Conservation (phyloP, 2,888 invertebrate species). For the Tenthredo notha region DNA sequence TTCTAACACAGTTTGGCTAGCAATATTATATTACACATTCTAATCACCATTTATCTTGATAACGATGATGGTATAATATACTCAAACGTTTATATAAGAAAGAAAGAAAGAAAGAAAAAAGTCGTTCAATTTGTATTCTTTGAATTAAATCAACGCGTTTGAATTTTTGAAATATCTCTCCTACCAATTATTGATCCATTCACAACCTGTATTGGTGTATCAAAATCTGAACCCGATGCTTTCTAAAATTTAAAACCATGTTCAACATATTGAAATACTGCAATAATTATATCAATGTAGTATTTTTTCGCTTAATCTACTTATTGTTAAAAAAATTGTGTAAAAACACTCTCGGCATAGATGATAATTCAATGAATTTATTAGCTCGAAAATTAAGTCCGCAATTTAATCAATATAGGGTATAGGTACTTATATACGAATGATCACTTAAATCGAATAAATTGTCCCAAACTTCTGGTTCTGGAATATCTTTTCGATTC, state of each 20-base stretch:
- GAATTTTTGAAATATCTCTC: background rate
- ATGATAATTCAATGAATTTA: background rate
- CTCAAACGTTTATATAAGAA: background rate
- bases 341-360: constrained; percentile 9
- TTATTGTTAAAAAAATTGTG: constrained; percentile 6
- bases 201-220: constrained; percentile 23
- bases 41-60: constrained; percentile 12
- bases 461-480: background rate
- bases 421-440: background rate
- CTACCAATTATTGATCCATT: background rate
- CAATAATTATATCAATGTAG: background rate
- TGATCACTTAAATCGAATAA: background rate
- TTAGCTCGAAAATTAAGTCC: background rate
- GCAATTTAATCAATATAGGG: background rate
- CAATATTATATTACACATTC: constrained; percentile 42
- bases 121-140: background rate
- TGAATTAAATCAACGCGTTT: background rate
- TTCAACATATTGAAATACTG: constrained; percentile 20
- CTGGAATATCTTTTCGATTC: background rate
- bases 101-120: background rate
- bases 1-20: constrained; percentile 42
- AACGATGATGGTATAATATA: constrained; percentile 24
- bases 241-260: constrained; percentile 21
- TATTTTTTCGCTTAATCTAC: background rate
- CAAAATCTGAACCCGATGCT: background rate